A percentile compares a stretch with the other conserved stretches of the same genome.
phyloP scores from a whole-genome alignment of 2,888 invertebrate genomes.

The Anthophora plumipes region DNA sequence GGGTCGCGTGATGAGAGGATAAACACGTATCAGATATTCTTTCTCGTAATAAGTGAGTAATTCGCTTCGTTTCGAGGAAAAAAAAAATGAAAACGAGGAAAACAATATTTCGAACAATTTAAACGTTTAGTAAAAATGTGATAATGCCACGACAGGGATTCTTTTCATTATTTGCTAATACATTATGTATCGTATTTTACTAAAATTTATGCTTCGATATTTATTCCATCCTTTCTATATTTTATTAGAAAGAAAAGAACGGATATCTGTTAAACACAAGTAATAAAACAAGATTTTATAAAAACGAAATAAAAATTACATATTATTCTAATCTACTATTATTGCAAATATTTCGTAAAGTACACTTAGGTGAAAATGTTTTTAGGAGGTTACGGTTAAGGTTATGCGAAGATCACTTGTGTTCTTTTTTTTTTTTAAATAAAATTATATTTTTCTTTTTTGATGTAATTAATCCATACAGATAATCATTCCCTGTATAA shows the following conservation, averaged over 20 bases:
- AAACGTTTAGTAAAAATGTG: not conserved
- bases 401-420: no score
- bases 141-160: constrained; percentile 1
- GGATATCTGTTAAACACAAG: not conserved
- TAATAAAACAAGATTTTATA: not conserved
- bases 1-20: constrained; percentile 48
- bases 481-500: no score
- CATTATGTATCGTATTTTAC: not conserved
- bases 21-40: constrained; percentile 58
- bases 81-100: not conserved
- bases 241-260: not conserved
- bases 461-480: no score
- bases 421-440: no score
- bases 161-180: not conserved
- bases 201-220: not conserved
- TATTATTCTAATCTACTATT: no score
- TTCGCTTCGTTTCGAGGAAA: not conserved
- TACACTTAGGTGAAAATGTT: no score
- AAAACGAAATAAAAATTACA: not conserved
- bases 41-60: constrained; percentile 26
- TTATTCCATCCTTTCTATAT: not conserved
- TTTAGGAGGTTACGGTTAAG: no score
- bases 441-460: no score
- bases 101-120: not conserved
- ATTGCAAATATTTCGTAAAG: no score